These are phyloP conservation scores for Empis stercorea DNA, from an alignment of 2,888 invertebrate species.

Conservation along the genomic window DNA sequence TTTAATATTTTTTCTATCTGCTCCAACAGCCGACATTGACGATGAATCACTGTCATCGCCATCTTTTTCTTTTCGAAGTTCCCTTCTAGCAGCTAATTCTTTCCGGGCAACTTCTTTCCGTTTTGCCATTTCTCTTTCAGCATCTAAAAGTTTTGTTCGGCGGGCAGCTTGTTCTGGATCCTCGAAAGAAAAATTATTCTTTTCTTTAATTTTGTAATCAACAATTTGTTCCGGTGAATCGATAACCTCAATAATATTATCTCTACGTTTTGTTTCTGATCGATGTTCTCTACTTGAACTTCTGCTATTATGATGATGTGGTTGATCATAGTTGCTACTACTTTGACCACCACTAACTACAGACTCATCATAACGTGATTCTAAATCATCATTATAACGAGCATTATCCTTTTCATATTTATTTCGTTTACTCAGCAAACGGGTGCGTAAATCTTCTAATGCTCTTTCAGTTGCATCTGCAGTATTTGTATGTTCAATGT, in stretches of 20 bases:
- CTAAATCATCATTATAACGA: conserved; percentile 17
- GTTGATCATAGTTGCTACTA: not conserved
- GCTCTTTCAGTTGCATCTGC: conserved; percentile 44
- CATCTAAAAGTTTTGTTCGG: conserved; percentile 54
- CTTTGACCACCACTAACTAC: not conserved
- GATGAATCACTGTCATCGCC: not conserved
- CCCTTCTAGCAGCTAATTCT: conserved; percentile 60
- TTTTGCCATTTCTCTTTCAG: conserved; percentile 63
- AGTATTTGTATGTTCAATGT: conserved; percentile 11
- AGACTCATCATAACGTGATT: not conserved
- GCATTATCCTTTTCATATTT: conserved; percentile 27
- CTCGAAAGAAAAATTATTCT: conserved; percentile 23
- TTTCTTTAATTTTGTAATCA: conserved; percentile 1
- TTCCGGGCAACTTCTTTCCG: conserved; percentile 61
- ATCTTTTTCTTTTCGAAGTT: conserved; percentile 17
- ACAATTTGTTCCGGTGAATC: conserved; percentile 31
- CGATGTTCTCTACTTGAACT: conserved; percentile 6
- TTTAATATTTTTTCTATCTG: not conserved
- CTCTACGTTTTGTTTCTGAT: conserved; percentile 16
- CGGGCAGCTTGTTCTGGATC: conserved; percentile 44
- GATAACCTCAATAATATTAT: conserved; percentile 36
- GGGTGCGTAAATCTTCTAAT: conserved; percentile 62
- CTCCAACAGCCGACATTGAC: not conserved
- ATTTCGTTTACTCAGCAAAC: conserved; percentile 55
- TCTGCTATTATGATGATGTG: not conserved